phyloP scores from a whole-genome alignment of 2,888 invertebrate genomes.

The Lasioglossum marginatum region DNA sequence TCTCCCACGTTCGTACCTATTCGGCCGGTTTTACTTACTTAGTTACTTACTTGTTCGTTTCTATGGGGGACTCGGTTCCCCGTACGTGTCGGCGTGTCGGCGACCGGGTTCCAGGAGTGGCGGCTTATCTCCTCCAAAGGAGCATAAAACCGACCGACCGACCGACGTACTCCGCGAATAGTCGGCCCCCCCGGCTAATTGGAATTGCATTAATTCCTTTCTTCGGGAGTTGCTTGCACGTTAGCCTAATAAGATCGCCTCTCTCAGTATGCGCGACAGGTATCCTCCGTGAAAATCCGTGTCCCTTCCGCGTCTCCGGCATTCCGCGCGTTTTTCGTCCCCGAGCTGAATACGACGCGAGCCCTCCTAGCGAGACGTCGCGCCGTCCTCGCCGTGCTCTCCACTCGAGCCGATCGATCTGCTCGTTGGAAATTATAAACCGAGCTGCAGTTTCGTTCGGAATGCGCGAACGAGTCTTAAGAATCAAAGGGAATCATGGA shows the following conservation, averaged over 20 bases:
- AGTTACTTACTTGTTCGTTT: conserved; percentile 67
- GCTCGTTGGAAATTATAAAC: not conserved
- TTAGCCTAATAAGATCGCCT: conserved; percentile 66
- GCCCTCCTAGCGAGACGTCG: not conserved
- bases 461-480: not conserved
- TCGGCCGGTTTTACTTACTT: conserved; percentile 68
- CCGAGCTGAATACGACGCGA: not conserved
- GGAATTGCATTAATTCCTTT: conserved; percentile 77
- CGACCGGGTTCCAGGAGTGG: conserved; percentile 60
- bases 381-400: not conserved
- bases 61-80: conserved; percentile 53
- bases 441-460: not conserved
- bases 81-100: conserved; percentile 55
- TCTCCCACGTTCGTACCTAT: conserved; percentile 62
- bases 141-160: conserved; percentile 65
- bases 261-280: conserved; percentile 63
- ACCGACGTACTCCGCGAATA: conserved; percentile 38
- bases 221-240: conserved; percentile 57
- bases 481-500: not conserved
- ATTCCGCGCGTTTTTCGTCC: conserved; percentile 46
- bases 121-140: conserved; percentile 70
- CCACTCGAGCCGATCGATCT: not conserved
- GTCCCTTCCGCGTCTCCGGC: conserved; percentile 56
- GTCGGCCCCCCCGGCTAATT: conserved; percentile 70
- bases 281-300: conserved; percentile 61